Evolutionary conservation across 2,888 invertebrate genomes (phyloP).

Genomic region (Caprella mutica): DNA sequence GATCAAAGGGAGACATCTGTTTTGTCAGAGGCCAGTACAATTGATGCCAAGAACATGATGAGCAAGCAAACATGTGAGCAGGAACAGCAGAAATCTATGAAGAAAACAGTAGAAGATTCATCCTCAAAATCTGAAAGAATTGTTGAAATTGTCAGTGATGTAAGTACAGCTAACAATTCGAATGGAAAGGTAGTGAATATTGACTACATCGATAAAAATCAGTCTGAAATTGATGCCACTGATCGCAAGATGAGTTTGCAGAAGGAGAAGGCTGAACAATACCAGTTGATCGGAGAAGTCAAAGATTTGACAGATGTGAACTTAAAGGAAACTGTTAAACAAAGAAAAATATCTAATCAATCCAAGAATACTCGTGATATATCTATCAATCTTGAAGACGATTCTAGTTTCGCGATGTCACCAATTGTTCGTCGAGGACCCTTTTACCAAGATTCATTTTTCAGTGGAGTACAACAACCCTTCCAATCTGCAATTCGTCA

Average conservation of each 20-base stretch:
- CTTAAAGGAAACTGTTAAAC: background rate
- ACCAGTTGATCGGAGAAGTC: constrained; percentile 2
- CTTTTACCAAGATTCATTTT: constrained; percentile 31
- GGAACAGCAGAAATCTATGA: too few species aligned
- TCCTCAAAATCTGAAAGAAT: too few species aligned
- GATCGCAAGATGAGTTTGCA: background rate
- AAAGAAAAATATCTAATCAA: background rate
- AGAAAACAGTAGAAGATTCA: too few species aligned
- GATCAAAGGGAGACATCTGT: too few species aligned
- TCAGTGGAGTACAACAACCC: constrained; percentile 18
- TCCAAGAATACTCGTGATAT: background rate
- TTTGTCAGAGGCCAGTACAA: too few species aligned
- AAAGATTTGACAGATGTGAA: constrained; percentile 2
- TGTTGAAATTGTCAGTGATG: too few species aligned
- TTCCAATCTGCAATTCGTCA: constrained; percentile 24
- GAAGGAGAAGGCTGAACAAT: too few species aligned
- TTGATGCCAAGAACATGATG: too few species aligned
- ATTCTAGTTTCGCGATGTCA: background rate
- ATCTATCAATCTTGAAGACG: background rate
- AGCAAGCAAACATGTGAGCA: too few species aligned
- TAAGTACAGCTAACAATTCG: too few species aligned
- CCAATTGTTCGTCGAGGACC: constrained; percentile 14
- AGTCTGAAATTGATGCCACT: background rate
- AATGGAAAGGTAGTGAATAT: constrained; percentile 4
- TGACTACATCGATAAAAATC: constrained; percentile 8